Conservation (phyloP, 1,140 invertebrate genomes). For the Pogonomyrmex barbatus region DNA sequence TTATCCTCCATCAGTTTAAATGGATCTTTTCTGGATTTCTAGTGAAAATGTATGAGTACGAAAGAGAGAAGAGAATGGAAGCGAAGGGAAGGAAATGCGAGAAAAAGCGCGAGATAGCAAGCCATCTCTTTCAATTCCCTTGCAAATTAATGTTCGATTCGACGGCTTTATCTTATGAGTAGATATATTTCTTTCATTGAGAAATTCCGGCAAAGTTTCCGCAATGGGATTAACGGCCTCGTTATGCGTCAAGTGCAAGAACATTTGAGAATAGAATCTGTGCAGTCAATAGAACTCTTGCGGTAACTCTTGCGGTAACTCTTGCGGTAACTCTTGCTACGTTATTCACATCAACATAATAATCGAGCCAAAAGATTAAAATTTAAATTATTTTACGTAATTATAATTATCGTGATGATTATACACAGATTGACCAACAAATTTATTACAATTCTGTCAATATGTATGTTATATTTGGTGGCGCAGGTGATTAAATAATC, state of each 20-base stretch:
- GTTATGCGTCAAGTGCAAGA: slow-evolving; percentile 43
- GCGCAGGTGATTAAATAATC: neutral
- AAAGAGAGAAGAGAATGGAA: slow-evolving; percentile 5
- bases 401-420: slow-evolving; percentile 18
- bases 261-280: slow-evolving; percentile 15
- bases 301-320: slow-evolving; percentile 17
- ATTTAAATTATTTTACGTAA: neutral
- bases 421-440: slow-evolving; percentile 2
- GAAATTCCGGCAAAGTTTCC: slow-evolving; percentile 44
- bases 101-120: slow-evolving; percentile 40
- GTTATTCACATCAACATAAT: slow-evolving; percentile 16
- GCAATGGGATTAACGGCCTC: slow-evolving; percentile 39
- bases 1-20: slow-evolving; percentile 47
- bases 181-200: slow-evolving; percentile 54
- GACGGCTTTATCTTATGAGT: slow-evolving; percentile 57
- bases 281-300: slow-evolving; percentile 29
- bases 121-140: slow-evolving; percentile 55
- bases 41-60: slow-evolving; percentile 50
- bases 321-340: slow-evolving; percentile 8
- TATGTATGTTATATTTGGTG: neutral
- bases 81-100: slow-evolving; percentile 17
- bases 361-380: neutral
- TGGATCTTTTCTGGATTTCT: slow-evolving; percentile 45
- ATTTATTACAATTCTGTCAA: neutral
- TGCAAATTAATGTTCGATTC: slow-evolving; percentile 52